Conservation (phyloP, 2,888 invertebrate species). For the Watsonalla cultraria region DNA sequence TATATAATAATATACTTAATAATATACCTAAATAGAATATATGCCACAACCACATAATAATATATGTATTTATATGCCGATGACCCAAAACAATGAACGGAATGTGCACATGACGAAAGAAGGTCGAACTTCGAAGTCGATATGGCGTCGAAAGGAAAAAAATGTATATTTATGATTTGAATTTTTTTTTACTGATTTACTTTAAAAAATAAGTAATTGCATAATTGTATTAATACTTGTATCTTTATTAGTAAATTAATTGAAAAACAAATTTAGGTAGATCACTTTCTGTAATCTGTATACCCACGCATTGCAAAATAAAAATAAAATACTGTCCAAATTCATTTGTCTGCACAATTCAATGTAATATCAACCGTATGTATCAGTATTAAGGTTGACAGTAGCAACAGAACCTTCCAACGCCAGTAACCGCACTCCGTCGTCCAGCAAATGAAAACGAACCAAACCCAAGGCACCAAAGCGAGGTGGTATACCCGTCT, state of each 20-base stretch:
- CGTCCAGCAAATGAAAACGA: constrained; percentile 49
- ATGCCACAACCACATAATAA: constrained; percentile 33
- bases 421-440: neutral
- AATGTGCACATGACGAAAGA: constrained; percentile 62
- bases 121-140: constrained; percentile 35
- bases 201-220: no score
- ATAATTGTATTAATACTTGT: no score
- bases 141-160: neutral
- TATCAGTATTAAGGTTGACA: neutral
- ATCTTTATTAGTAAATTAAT: no score
- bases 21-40: constrained; percentile 19
- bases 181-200: no score
- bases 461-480: constrained; percentile 64
- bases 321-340: no score
- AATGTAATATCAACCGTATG: neutral
- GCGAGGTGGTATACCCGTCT: constrained; percentile 45
- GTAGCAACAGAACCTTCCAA: neutral
- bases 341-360: no score
- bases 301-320: no score
- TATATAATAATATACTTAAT: constrained; percentile 11
- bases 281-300: no score
- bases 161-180: no score
- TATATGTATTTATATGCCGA: constrained; percentile 27
- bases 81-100: constrained; percentile 45
- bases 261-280: no score